Conservation (phyloP, 2,797 vertebrate genomes). For the Pipistrellus pipistrellus region DNA sequence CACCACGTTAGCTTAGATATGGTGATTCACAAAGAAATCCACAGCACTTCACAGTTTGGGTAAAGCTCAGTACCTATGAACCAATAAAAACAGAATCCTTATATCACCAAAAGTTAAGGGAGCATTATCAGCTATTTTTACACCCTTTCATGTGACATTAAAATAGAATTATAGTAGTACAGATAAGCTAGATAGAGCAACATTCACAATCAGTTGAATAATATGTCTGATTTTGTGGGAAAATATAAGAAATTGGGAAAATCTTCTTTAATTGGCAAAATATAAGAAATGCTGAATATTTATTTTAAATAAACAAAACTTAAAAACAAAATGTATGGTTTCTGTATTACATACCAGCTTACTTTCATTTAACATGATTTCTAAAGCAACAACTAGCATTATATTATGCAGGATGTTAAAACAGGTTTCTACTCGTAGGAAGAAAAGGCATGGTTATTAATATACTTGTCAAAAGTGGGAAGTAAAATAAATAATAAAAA, state of each 20-base stretch:
- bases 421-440: neutral
- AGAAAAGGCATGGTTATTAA: slow-evolving; percentile 18
- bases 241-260: slow-evolving; percentile 41
- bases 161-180: slow-evolving; percentile 16
- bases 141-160: neutral
- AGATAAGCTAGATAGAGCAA: neutral
- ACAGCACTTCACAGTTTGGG: slow-evolving; percentile 81
- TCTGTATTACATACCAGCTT: neutral
- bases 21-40: slow-evolving; percentile 86
- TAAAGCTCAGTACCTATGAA: slow-evolving; percentile 71
- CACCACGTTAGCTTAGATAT: slow-evolving; percentile 82
- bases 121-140: neutral
- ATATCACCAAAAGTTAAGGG: neutral
- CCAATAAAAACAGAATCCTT: slow-evolving; percentile 64
- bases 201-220: slow-evolving; percentile 2
- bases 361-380: slow-evolving; percentile 31
- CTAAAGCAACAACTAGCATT: neutral
- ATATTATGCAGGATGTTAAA: neutral
- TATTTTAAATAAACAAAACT: slow-evolving; percentile 39
- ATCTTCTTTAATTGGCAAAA: too few species aligned
- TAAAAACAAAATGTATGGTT: neutral
- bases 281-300: neutral
- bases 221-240: neutral
- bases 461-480: neutral
- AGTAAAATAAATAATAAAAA: slow-evolving; percentile 55